Evolutionary conservation across 2,888 invertebrate species (phyloP).

Genomic region (Steinernema hermaphroditum): DNA sequence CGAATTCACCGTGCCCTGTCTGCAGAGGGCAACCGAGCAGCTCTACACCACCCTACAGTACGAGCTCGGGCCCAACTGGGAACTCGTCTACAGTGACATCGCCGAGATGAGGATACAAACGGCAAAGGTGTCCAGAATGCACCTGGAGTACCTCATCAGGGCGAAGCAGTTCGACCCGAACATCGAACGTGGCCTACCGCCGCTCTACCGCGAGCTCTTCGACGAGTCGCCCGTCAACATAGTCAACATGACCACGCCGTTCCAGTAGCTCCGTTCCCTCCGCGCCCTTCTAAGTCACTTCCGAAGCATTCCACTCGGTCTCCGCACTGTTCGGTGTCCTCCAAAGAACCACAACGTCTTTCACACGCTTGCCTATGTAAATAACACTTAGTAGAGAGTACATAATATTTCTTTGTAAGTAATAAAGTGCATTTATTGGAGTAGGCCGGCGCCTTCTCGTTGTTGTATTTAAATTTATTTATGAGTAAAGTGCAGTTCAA

Average conservation of each 20-base stretch:
- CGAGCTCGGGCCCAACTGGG: slow-evolving; percentile 18
- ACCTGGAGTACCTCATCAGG: not conserved
- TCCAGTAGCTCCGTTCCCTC: not conserved
- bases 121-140: slow-evolving; percentile 2
- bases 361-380: not conserved
- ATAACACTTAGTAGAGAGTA: too few species aligned
- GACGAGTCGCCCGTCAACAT: not conserved
- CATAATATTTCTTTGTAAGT: slow-evolving; percentile 3
- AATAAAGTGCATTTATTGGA: slow-evolving; percentile 21
- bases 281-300: slow-evolving; percentile 2
- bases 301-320: slow-evolving; percentile 26
- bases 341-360: slow-evolving; percentile 30
- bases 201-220: slow-evolving; percentile 60
- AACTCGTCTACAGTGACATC: slow-evolving; percentile 7
- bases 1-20: not conserved
- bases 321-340: slow-evolving; percentile 21
- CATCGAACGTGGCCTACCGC: slow-evolving; percentile 40
- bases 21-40: not conserved
- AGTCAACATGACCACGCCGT: slow-evolving; percentile 7
- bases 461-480: too few species aligned
- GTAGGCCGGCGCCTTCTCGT: not conserved
- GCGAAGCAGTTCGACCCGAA: slow-evolving; percentile 5
- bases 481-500: too few species aligned
- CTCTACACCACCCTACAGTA: slow-evolving; percentile 1
- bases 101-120: slow-evolving; percentile 25